Base-by-base conservation (phyloP, 1,140 invertebrate species). In the Diabrotica undecimpunctata region DNA sequence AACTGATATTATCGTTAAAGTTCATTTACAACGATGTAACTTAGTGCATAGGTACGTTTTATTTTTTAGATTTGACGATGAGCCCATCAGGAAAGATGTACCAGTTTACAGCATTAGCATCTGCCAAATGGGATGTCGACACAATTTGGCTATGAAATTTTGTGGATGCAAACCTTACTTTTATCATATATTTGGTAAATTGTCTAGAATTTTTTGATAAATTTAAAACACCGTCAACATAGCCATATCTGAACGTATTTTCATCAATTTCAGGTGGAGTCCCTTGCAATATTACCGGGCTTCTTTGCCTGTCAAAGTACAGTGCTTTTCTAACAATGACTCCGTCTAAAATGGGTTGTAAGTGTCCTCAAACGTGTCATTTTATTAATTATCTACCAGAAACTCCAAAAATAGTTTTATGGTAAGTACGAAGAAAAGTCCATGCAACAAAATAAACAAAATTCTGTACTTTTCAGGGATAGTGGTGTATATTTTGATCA, bases 161-260 rank as follows among this genome's bases (percentile, higher is more conserved):
- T 84, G 83, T 64, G 80, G 81, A 11, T 86, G 84, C 70, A 75
- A 74, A 58, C 83, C 83, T 1, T 83, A 81, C 66, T 84, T 84
- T 64, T 83, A 84, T 62, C 77, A 83, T 6, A 66, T 71, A 52
- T 62, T 71, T n/a, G 64, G 69, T 71, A 68, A 51, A 41, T 35
- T 52, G 39, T 54, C n/a, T 25, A 25, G 4, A 25, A 25, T 4
- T 25, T 25, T 25, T 25, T 4, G 25, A 25, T 25, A 25, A 25
- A 25, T 4, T 25, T 25, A 25, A 25, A 25, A 25, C 25, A 25
- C 25, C 25, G 4, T 25, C 25, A 25, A 1, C 25, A 25, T 25
- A 25, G 25, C 25, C 25, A 25, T 25, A 25, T 25, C 2, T 5
- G 6, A 46, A 46, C 0, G 41, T 46, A 46, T 6, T 6, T 10